Evolutionary conservation across 2,888 invertebrate genomes (phyloP), one percentile per base, ranked within the genome.

Genomic region (Steinernema scapterisci): DNA sequence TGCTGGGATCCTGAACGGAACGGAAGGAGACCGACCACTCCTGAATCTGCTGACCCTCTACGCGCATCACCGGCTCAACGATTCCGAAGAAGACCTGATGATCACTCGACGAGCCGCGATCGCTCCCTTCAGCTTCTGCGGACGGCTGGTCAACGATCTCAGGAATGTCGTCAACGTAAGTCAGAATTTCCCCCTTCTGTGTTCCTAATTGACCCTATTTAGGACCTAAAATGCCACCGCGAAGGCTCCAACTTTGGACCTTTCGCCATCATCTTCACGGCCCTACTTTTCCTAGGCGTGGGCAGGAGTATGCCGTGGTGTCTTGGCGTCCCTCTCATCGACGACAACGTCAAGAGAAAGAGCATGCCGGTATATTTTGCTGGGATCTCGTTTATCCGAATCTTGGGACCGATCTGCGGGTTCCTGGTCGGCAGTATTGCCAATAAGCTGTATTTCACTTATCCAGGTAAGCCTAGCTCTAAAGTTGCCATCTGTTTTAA

Each of bases 321-420:
- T 27, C 78, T 87, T 19, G 87, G 87, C 16, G 80, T 87, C 13
- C 87, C 87, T 31, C 81, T 87, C 43, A 81, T 87, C 23, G 87
- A 87, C 52, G 87, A 87, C 77, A 88, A 87, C 73, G 84, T 87
- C 51, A 87, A 87, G 56, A 83, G 80, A 74, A 82, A 83, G 77
- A 82, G 78, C 77, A 79, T 84, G 72, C 87, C 87, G 31, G 79
- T 85, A 2, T 87, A 86, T 77, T 88, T 87, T 75, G 87, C 85
- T 25, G 82, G 80, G 1, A 83, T 87, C 11, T 87, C 86, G 1
- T 86, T 87, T 71, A 87, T 88, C 54, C 79, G 83, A 70, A 85
- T 87, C 43, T 76, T 88, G 74, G 87, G 87, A 0, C 87, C 87
- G 7, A 86, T 88, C 71, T 80, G 83, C 54, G 87, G 87, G 0